A percentile compares a stretch with the other conserved stretches of the same genome.
Evolutionary conservation across 2,888 invertebrate species (phyloP).

Genomic region (Kuschelorhynchus macadamiae): DNA sequence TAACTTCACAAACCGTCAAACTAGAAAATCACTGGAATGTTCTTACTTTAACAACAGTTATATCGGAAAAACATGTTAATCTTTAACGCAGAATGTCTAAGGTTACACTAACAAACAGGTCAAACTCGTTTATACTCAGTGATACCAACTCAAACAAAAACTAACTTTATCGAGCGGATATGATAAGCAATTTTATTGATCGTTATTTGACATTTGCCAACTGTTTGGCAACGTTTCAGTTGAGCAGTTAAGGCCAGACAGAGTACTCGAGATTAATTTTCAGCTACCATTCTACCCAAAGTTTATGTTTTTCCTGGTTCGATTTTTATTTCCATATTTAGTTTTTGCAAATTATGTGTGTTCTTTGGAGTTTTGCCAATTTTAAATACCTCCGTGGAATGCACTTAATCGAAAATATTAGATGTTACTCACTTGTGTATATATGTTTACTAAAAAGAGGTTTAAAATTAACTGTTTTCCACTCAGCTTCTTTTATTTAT

Average conservation of each 20-base stretch:
- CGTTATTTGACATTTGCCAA: slow-evolving; percentile 22
- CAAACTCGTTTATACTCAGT: neutral
- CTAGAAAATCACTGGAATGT: no score
- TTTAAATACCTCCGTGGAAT: no score
- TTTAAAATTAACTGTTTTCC: no score
- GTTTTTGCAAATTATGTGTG: neutral
- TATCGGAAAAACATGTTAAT: no score
- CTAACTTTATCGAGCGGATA: slow-evolving; percentile 13
- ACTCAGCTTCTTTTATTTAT: no score
- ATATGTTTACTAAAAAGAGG: no score
- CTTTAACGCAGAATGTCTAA: no score
- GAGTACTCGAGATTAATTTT: slow-evolving; percentile 8
- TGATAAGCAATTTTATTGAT: slow-evolving; percentile 12
- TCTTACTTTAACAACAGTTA: no score
- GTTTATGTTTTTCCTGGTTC: slow-evolving; percentile 10
- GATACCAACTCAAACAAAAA: slow-evolving; percentile 6
- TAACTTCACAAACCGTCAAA: no score
- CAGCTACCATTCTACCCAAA: neutral
- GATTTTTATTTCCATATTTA: slow-evolving; percentile 3
- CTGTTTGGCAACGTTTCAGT: slow-evolving; percentile 21
- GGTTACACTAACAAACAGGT: slow-evolving; percentile 6
- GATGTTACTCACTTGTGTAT: no score
- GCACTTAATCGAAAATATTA: no score
- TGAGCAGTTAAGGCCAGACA: slow-evolving; percentile 1
- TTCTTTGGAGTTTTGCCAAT: no score